Conservation (phyloP, 2,888 invertebrate species). For the Acleris holmiana region DNA sequence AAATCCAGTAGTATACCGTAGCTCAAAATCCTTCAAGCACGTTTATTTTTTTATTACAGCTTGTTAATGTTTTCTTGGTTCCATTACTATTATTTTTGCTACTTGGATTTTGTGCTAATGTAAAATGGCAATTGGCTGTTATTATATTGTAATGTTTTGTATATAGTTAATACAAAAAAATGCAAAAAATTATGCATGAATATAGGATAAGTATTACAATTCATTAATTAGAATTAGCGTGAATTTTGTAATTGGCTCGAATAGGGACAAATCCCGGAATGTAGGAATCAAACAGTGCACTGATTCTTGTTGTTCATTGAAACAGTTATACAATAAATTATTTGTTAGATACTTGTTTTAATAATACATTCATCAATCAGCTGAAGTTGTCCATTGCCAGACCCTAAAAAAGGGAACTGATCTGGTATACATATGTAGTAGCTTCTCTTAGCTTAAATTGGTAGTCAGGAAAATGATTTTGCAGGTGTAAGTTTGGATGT, state of each 20-base stretch:
- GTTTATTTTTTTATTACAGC: conserved; percentile 4
- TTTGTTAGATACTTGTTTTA: too few relatives aligned
- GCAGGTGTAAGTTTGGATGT: too few relatives aligned
- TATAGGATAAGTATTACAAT: conserved; percentile 25
- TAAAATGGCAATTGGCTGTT: conserved; percentile 28
- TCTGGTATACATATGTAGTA: too few relatives aligned
- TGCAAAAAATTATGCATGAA: conserved; percentile 30
- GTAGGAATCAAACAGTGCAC: too few relatives aligned
- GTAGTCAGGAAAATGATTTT: neutral
- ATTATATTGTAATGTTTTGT: conserved; percentile 23
- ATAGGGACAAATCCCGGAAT: conserved; percentile 21
- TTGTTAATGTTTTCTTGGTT: neutral
- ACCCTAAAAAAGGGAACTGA: too few relatives aligned
- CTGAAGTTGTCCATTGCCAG: too few relatives aligned
- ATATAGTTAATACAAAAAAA: conserved; percentile 24
- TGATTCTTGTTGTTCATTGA: too few relatives aligned
- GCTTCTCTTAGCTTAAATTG: too few relatives aligned
- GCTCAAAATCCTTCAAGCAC: conserved; percentile 36
- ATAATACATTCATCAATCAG: too few relatives aligned
- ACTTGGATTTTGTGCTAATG: conserved; percentile 31
- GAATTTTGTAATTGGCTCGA: conserved; percentile 8
- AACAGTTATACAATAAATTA: too few relatives aligned
- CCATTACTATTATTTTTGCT: conserved; percentile 27
- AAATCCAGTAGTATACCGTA: conserved; percentile 10
- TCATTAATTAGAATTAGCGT: conserved; percentile 14